Percentiles rank a stretch among this genome's conserved stretches.
Evolutionary conservation across 2,888 invertebrate genomes (phyloP).

Genomic region (Clanis bilineata): DNA sequence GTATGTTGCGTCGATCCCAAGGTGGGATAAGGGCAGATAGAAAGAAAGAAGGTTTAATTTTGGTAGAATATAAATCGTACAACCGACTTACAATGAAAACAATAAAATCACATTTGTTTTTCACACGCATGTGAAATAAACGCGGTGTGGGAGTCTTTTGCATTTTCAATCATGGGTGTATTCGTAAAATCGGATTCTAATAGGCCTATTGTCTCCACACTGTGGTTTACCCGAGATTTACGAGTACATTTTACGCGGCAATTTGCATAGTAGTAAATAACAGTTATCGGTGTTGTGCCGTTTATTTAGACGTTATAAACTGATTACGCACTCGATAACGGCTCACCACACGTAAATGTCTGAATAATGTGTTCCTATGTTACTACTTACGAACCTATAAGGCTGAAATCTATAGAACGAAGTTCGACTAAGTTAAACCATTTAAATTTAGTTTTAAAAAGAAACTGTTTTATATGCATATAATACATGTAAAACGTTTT

Average conservation of each 20-base stretch:
- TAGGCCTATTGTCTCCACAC: constrained; percentile 54
- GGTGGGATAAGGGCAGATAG: too few species aligned
- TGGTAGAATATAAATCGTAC: background rate
- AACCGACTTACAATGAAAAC: background rate
- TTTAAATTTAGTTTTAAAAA: too few species aligned
- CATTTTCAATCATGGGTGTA: constrained; percentile 33
- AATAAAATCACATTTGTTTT: constrained; percentile 1
- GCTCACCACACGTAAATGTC: constrained; percentile 59
- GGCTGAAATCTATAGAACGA: too few species aligned
- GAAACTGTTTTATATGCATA: too few species aligned
- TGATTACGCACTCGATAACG: constrained; percentile 68
- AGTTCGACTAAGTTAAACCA: too few species aligned
- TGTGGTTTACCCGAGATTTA: constrained; percentile 52
- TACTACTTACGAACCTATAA: constrained; percentile 12
- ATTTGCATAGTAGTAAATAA: constrained; percentile 70
- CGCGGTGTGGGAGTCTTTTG: constrained; percentile 17
- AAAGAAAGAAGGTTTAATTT: too few species aligned
- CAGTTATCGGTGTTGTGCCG: constrained; percentile 56
- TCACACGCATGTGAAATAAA: background rate
- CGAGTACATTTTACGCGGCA: constrained; percentile 53
- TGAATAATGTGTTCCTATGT: constrained; percentile 21
- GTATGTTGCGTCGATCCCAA: too few species aligned
- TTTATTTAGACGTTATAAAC: constrained; percentile 72
- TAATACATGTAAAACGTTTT: too few species aligned
- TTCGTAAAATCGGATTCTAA: constrained; percentile 38